Evolutionary conservation across 2,113 vertebrate genomes (phyloP), one percentile per base, ranked within the genome.

Genomic region (Choloepus hoffmanni): DNA sequence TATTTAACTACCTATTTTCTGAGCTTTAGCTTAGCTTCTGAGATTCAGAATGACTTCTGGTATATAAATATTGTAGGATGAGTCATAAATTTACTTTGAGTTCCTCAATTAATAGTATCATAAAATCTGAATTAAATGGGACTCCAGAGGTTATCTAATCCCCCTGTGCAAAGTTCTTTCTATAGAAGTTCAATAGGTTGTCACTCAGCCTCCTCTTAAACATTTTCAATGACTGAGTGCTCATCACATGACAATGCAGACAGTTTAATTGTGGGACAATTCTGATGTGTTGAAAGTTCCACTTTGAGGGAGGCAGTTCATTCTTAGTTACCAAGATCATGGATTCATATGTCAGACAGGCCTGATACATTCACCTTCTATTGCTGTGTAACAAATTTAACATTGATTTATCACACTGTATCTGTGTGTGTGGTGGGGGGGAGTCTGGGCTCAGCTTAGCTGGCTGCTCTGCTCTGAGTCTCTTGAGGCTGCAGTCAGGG

Each of bases 301-400:
- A 28, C 45, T 21, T 14, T 3, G 72, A 58, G 45, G 12, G 19
- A 88, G 11, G 28, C 13, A 19, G 45, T 28, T 43, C 13, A 3
- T 3, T 15, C 30, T 62, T 3, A 4, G 65, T n/a, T 2, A 18
- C 13, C 5, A 5, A 33, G 67, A 43, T 48, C 1, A 1, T 4
- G n/a, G 26, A 33, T 36, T 30, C 9, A 16, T 24, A 3, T 33
- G 1, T 81, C 24, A 24, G 40, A 26, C 2, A 12, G 65, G 18
- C 5, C 10, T 21, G 1, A 4, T 0, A 40, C 1, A 1, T 6
- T 62, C 0, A 0, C 24, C 63, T 91, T 40, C 65, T 13, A 0
- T 0, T 3, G 30, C 12, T 16, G 8, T 24, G 5, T 63, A 14
- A 6, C 50, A 26, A 3, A 4, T 21, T 21, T 26, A 15, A 13